These are phyloP conservation scores for Crotalus helleri DNA, from an alignment of 2,113 vertebrate species.

Conservation along the genomic window DNA sequence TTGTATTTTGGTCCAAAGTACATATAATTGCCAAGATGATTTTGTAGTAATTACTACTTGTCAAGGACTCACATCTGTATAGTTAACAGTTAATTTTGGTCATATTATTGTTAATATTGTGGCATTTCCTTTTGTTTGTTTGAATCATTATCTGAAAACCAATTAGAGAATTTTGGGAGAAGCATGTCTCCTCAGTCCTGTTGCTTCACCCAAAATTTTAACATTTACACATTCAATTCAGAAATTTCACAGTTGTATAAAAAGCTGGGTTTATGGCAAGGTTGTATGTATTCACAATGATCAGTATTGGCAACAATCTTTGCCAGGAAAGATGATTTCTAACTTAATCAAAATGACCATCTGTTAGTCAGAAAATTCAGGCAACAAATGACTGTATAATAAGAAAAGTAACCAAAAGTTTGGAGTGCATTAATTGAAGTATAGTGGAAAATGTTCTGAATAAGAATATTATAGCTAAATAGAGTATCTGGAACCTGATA, in stretches of 20 bases:
- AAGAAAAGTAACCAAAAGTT: too few relatives aligned
- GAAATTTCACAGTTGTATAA: neutral
- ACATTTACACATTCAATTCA: neutral
- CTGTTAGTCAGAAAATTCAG: neutral
- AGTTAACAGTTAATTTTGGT: neutral
- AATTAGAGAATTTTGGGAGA: neutral
- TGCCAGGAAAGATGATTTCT: neutral
- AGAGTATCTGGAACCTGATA: neutral
- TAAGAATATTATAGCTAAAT: neutral
- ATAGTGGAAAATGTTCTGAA: neutral
- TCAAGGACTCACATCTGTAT: neutral
- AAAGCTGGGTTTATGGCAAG: neutral
- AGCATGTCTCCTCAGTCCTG: neutral
- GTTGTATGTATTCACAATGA: neutral
- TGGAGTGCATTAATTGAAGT: neutral
- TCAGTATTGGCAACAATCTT: neutral
- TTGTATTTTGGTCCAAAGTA: neutral
- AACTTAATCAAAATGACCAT: neutral
- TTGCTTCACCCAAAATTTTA: neutral
- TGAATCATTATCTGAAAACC: neutral
- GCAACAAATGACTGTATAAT: neutral
- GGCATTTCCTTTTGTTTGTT: neutral
- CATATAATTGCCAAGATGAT: neutral
- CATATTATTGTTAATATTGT: neutral
- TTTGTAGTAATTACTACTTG: neutral